These are phyloP conservation scores for Noctuana brunneofusca DNA, from an alignment of 2,888 invertebrate genomes.

Conservation along the genomic window DNA sequence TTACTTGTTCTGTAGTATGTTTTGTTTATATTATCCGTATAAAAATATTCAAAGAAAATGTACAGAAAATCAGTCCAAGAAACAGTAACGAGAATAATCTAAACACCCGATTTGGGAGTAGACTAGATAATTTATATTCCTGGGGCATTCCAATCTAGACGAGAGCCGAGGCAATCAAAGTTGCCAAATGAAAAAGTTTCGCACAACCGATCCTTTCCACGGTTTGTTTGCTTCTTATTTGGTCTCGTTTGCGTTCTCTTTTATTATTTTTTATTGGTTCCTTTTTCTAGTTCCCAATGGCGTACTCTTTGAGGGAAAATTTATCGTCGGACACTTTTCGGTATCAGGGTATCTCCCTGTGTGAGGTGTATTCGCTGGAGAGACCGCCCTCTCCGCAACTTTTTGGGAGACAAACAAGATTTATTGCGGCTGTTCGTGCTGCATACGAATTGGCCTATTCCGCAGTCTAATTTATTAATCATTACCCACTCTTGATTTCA, in stretches of 20 bases:
- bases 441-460: constrained; percentile 42
- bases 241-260: constrained; percentile 47
- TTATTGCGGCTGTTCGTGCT: constrained; percentile 48
- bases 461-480: constrained; percentile 36
- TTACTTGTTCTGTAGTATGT: background rate
- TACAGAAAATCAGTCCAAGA: background rate
- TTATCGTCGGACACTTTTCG: constrained; percentile 51
- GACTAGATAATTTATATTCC: constrained; percentile 58
- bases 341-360: constrained; percentile 46
- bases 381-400: constrained; percentile 41
- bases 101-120: constrained; percentile 41
- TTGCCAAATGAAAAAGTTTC: constrained; percentile 67
- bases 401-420: constrained; percentile 55
- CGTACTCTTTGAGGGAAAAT: constrained; percentile 47
- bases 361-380: constrained; percentile 42
- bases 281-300: constrained; percentile 39
- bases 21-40: background rate
- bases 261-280: constrained; percentile 59
- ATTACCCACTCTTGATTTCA: constrained; percentile 2
- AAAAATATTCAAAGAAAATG: constrained; percentile 1
- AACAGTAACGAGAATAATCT: constrained; percentile 40
- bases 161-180: constrained; percentile 60
- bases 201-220: constrained; percentile 46
- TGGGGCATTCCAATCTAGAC: constrained; percentile 43
- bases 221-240: constrained; percentile 48